These are phyloP conservation scores for Rhogogaster chlorosoma DNA, from an alignment of 2,888 invertebrate genomes.

Conservation along the genomic window DNA sequence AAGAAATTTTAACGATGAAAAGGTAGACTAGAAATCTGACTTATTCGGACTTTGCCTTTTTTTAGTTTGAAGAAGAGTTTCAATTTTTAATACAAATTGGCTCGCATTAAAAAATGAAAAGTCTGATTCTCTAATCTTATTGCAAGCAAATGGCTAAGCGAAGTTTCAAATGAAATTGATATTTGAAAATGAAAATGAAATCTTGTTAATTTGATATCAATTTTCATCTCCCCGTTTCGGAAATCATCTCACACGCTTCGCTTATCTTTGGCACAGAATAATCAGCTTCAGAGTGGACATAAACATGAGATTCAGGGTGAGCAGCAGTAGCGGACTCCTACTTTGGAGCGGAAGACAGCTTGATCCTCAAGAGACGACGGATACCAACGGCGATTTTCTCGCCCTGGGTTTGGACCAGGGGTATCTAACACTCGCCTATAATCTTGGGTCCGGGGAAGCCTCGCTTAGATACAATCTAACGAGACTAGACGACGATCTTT, in stretches of 20 bases:
- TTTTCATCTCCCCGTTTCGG: too few species aligned
- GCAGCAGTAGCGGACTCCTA: slow-evolving; percentile 86
- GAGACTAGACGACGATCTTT: slow-evolving; percentile 93
- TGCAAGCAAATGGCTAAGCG: too few species aligned
- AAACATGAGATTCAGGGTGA: slow-evolving; percentile 91
- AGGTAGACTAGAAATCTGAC: too few species aligned
- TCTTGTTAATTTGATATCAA: too few species aligned
- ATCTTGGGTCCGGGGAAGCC: slow-evolving; percentile 93
- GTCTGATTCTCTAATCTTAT: neutral
- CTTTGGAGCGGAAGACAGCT: slow-evolving; percentile 90
- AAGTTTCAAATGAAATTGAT: too few species aligned
- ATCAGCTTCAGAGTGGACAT: slow-evolving; percentile 92
- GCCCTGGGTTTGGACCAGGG: slow-evolving; percentile 92
- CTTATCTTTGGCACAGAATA: slow-evolving; percentile 79
- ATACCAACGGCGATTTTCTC: slow-evolving; percentile 87
- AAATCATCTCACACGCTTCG: too few species aligned
- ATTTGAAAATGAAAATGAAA: too few species aligned
- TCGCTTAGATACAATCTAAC: slow-evolving; percentile 91
- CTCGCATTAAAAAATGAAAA: neutral
- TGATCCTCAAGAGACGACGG: slow-evolving; percentile 76
- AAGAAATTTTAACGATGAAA: too few species aligned
- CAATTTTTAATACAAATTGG: too few species aligned
- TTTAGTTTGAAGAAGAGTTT: neutral
- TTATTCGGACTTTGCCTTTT: neutral
- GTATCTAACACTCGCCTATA: slow-evolving; percentile 87